A percentile compares a stretch with the other conserved stretches of the same genome.
These are phyloP conservation scores for Beaufortia kweichowensis DNA, from an alignment of 2,113 vertebrate species.

Conservation along the genomic window DNA sequence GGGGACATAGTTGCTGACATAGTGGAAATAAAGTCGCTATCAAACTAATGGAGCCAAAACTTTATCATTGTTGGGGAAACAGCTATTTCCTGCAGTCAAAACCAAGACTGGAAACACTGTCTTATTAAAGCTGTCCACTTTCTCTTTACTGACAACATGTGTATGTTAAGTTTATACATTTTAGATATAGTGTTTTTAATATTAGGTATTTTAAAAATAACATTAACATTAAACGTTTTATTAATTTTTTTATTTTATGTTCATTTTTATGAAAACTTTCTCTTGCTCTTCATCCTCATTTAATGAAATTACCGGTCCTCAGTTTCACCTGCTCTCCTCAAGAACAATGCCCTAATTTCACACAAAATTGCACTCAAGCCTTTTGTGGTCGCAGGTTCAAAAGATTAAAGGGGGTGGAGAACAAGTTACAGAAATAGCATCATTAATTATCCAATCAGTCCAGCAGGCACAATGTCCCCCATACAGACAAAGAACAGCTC, in stretches of 20 bases:
- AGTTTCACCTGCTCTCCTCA: slow-evolving; percentile 1
- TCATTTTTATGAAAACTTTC: no score
- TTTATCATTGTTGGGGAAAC: slow-evolving; percentile 52
- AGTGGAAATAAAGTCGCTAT: slow-evolving; percentile 24
- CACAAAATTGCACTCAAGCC: slow-evolving; percentile 44
- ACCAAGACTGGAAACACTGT: slow-evolving; percentile 33
- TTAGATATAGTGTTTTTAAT: no score
- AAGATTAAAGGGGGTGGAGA: slow-evolving; percentile 23
- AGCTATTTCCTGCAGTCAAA: slow-evolving; percentile 56
- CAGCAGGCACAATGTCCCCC: slow-evolving; percentile 58
- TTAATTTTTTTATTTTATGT: no score
- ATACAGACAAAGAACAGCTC: slow-evolving; percentile 53
- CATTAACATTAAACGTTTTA: no score
- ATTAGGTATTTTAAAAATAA: no score
- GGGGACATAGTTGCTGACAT: background rate
- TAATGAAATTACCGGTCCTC: background rate
- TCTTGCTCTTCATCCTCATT: slow-evolving; percentile 10
- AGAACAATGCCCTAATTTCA: slow-evolving; percentile 46
- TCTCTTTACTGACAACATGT: background rate
- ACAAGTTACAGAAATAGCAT: slow-evolving; percentile 65
- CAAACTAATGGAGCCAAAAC: slow-evolving; percentile 34
- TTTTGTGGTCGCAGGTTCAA: slow-evolving; percentile 53
- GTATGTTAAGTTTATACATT: background rate
- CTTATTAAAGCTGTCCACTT: background rate
- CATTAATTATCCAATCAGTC: slow-evolving; percentile 73